phyloP scores from a whole-genome alignment of 92 coral and sea anemone genomes.

The Hydrozoanthus gracilis region DNA sequence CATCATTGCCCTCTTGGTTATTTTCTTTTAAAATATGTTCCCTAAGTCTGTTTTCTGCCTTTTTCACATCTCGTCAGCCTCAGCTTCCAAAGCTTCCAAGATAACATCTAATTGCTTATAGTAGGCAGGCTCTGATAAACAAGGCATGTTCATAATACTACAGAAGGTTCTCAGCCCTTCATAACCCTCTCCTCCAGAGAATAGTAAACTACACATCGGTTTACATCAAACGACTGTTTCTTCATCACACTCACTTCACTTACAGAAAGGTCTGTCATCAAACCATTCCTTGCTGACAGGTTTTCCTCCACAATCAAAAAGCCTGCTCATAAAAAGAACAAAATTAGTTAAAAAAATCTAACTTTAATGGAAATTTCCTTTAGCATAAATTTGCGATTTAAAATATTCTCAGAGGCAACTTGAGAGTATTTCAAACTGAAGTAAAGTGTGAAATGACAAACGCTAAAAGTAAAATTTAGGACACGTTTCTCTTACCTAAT shows the following conservation, averaged over 20 bases:
- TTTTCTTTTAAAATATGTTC: conserved; percentile 19
- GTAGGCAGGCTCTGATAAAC: conserved; percentile 27
- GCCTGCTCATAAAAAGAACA: conserved; percentile 28
- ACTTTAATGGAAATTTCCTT: conserved; percentile 6
- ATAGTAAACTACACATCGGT: conserved; percentile 31
- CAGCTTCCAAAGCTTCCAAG: conserved; percentile 16
- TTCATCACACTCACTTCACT: conserved; percentile 34
- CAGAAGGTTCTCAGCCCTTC: conserved; percentile 43
- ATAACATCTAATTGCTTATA: conserved; percentile 33
- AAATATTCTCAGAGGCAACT: conserved; percentile 16
- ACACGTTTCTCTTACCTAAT: not conserved
- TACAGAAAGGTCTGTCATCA: conserved; percentile 15
- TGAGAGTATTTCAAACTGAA: not conserved
- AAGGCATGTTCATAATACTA: conserved; percentile 49
- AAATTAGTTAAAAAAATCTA: conserved; percentile 20
- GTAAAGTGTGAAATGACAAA: not conserved
- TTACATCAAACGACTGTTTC: conserved; percentile 49
- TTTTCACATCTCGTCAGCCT: conserved; percentile 24
- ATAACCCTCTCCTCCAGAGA: conserved; percentile 43
- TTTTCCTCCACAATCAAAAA: conserved; percentile 45
- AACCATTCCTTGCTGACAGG: conserved; percentile 23
- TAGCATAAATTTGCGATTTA: conserved; percentile 17
- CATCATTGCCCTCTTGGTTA: not conserved
- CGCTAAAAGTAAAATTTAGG: not conserved
- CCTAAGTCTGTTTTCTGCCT: conserved; percentile 11